These are phyloP conservation scores for Teleiodes luculella DNA, from an alignment of 2,888 invertebrate genomes.

Conservation along the genomic window DNA sequence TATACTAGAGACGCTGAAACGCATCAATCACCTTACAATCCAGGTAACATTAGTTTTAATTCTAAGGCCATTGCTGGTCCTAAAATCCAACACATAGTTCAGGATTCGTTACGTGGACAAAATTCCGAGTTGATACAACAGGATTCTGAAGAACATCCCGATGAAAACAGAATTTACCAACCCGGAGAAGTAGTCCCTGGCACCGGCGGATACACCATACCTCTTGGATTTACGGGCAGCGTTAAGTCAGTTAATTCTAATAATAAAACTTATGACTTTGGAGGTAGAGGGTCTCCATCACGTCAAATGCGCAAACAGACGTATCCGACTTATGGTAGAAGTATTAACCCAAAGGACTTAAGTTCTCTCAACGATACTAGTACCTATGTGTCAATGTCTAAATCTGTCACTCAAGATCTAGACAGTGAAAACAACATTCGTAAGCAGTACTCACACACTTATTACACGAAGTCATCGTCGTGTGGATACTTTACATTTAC, in stretches of 20 bases:
- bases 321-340: constrained; percentile 41
- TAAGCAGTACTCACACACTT: constrained; percentile 86
- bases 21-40: constrained; percentile 54
- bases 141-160: constrained; percentile 68
- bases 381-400: constrained; percentile 87
- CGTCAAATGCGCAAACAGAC: constrained; percentile 84
- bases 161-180: constrained; percentile 79
- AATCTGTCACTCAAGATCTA: constrained; percentile 87
- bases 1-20: constrained; percentile 59
- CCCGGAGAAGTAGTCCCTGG: constrained; percentile 84
- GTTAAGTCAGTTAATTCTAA: constrained; percentile 82
- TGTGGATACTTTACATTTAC: constrained; percentile 93
- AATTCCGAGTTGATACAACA: constrained; percentile 81
- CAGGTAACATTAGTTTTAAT: constrained; percentile 54
- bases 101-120: constrained; percentile 78
- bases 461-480: constrained; percentile 91
- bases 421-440: constrained; percentile 81
- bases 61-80: constrained; percentile 71
- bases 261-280: constrained; percentile 76
- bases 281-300: constrained; percentile 78
- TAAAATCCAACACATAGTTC: constrained; percentile 81
- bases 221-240: constrained; percentile 83
- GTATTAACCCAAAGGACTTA: constrained; percentile 55
- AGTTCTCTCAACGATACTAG: constrained; percentile 68
- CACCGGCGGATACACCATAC: constrained; percentile 82